Base-by-base conservation (phyloP, 2,113 vertebrate species). In the Gracilinanus agilis region DNA sequence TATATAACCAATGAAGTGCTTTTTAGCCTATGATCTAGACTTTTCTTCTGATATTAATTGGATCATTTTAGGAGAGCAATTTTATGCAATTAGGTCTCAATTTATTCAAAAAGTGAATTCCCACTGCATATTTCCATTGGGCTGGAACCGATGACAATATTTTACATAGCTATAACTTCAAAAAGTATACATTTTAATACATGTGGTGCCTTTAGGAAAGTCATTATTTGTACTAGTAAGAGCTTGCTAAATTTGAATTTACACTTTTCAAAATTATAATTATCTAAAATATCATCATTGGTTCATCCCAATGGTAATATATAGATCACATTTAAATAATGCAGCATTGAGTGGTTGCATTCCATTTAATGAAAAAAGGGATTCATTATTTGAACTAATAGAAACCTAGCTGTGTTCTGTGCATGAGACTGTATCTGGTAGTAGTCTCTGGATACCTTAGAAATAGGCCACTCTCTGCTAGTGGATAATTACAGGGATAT, bases 1-100 rank as follows among this genome's bases (percentile, higher is more conserved):
- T 93, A 24, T 94, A 53, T 96, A 96, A 27, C 67, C 97, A 97
- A 98, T 95, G 95, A 93, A 24, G 93, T 54, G 12, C 89, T 94
- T 98, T 19, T 97, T 97, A 95, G 56, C 83, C 44, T 97, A 90
- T 96, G 55, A 98, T 93, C 0, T 9, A 96, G 93, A 55, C 9
- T 95, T 97, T 97, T 97, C 92, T 96, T 95, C 88, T 92, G 23
- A 92, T 23, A 93, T 95, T 94, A 93, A 96, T 95, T 44, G 34
- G 90, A 88, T 29, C 3, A 92, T 91, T 94, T 89, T 44, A 92
- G 88, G 53, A 75, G 56, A 91, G 67, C 27, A 83, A 7, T 40
- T 83, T 83, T 83, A 83, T 83, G 40, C 19, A 83, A 2, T 83
- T 83, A 23, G n/a, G 16, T 40, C 19, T n/a, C n/a, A 21, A 40